These are phyloP conservation scores for Drosophila nigrodunni DNA, from an alignment of 1,140 invertebrate genomes.

Conservation along the genomic window DNA sequence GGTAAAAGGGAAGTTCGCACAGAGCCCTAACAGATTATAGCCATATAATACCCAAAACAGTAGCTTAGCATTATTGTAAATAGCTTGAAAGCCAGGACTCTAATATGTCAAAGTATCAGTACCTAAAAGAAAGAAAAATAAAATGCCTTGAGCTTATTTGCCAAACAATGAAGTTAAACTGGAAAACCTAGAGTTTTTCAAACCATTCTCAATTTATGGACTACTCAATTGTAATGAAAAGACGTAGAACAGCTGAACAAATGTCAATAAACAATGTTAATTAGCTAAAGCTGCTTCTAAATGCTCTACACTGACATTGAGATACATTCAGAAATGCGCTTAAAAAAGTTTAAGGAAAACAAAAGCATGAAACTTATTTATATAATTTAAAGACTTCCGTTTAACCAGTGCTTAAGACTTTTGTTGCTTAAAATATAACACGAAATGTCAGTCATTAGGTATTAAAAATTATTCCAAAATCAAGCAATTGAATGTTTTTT, in stretches of 20 bases:
- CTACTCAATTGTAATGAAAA: not conserved
- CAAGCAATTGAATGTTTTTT: conserved; percentile 24
- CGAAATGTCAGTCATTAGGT: too few relatives aligned
- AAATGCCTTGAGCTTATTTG: conserved; percentile 23
- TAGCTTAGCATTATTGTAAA: conserved; percentile 55
- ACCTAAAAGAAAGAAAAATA: conserved; percentile 10
- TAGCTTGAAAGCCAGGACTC: conserved; percentile 17
- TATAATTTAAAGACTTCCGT: not conserved
- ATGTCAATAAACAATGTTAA: conserved; percentile 11
- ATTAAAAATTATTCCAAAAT: not conserved
- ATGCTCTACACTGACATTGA: not conserved
- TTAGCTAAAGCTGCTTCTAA: conserved; percentile 7
- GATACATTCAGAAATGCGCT: not conserved
- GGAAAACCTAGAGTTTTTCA: not conserved
- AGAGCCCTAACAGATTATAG: conserved; percentile 62
- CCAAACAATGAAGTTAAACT: conserved; percentile 29
- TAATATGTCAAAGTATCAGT: conserved; percentile 41
- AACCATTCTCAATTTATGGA: not conserved
- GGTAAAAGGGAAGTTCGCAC: not conserved
- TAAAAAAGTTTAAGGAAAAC: conserved; percentile 1
- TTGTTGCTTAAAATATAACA: too few relatives aligned
- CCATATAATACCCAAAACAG: conserved; percentile 75
- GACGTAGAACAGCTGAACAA: conserved; percentile 20
- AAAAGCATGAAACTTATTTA: not conserved
- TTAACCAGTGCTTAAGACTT: too few relatives aligned